Conservation (phyloP, 2,113 vertebrate genomes). For the Brachypteracias leptosomus region DNA sequence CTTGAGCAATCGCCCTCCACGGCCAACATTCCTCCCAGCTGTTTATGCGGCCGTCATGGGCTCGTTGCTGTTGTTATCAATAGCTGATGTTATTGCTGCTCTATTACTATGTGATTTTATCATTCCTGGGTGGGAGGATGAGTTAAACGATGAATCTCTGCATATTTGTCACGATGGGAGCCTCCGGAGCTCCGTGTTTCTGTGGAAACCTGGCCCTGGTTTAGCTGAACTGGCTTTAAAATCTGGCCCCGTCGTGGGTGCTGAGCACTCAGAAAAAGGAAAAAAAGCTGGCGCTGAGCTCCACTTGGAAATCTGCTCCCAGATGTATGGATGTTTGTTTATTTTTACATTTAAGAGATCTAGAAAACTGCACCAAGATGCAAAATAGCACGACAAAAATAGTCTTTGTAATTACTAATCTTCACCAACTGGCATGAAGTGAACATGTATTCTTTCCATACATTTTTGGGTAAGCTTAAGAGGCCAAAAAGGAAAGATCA, state of each 20-base stretch:
- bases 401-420: not conserved
- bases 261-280: not conserved
- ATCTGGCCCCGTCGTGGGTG: conserved; percentile 12
- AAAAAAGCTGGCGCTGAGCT: conserved; percentile 1
- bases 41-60: not conserved
- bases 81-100: conserved; percentile 6
- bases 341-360: not conserved
- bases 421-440: not conserved
- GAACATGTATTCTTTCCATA: not conserved
- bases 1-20: conserved; percentile 35
- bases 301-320: not conserved
- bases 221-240: conserved; percentile 34
- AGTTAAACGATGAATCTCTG: not conserved
- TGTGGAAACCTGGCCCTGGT: conserved; percentile 51
- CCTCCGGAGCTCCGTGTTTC: not conserved
- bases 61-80: not conserved
- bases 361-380: conserved; percentile 19
- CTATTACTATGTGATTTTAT: conserved; percentile 17
- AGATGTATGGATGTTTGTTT: conserved; percentile 49
- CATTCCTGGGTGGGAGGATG: conserved; percentile 42
- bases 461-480: not conserved
- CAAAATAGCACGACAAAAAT: not conserved
- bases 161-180: conserved; percentile 11
- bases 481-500: not conserved
- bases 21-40: conserved; percentile 53